Conservation (phyloP, 2,888 invertebrate species). For the Theretra japonica region DNA sequence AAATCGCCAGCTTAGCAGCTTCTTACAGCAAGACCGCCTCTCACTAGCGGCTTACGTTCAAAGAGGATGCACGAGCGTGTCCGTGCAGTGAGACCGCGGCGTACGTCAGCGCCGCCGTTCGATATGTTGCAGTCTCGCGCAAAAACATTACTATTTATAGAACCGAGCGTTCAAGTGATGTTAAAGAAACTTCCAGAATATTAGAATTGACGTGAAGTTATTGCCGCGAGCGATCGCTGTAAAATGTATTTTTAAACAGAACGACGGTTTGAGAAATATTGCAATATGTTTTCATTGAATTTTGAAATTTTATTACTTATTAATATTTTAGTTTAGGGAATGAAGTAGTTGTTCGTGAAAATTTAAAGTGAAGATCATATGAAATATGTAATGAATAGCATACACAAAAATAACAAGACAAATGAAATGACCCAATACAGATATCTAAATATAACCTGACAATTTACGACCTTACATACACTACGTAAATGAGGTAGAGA, state of each 20-base stretch:
- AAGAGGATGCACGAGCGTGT: constrained; percentile 7
- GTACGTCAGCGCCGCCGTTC: constrained; percentile 2
- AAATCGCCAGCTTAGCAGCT: background rate
- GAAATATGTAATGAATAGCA: too few relatives aligned
- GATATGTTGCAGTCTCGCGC: background rate
- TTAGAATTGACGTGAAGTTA: background rate
- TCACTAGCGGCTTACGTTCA: background rate
- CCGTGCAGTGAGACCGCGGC: background rate
- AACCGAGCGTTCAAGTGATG: background rate
- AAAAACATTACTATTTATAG: background rate
- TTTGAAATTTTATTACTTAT: too few relatives aligned
- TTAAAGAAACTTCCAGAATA: background rate
- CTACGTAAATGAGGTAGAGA: too few relatives aligned
- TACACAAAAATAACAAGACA: too few relatives aligned
- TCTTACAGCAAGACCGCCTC: background rate
- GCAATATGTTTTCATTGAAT: background rate
- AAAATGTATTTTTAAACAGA: background rate
- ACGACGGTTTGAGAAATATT: background rate
- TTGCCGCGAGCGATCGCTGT: background rate
- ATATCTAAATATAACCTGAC: too few relatives aligned
- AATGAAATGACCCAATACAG: too few relatives aligned
- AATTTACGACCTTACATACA: too few relatives aligned
- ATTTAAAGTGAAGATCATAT: too few relatives aligned
- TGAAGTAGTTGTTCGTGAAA: too few relatives aligned
- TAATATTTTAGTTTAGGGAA: too few relatives aligned